These are phyloP conservation scores for Stegophylla sp. DNA, from an alignment of 2,888 invertebrate species.

Conservation along the genomic window DNA sequence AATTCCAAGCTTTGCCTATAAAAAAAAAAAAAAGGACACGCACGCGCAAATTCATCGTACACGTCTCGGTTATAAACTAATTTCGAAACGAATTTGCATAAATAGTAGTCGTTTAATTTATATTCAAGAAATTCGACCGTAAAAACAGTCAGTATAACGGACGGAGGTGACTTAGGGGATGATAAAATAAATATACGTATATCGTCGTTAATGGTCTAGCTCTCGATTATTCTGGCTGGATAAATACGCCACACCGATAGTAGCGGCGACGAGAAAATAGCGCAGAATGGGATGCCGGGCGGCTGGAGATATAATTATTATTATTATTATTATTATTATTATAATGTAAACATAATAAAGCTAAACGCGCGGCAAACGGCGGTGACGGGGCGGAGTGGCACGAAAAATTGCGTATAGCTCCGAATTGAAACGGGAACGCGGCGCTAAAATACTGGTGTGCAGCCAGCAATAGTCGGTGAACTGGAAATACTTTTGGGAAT, in stretches of 20 bases:
- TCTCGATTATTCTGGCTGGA: neutral
- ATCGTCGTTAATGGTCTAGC: neutral
- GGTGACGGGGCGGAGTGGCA: neutral
- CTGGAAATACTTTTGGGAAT: constrained; percentile 27
- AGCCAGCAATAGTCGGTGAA: neutral
- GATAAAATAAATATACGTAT: too few species aligned
- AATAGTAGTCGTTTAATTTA: too few species aligned
- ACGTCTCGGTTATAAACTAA: too few species aligned
- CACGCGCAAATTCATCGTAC: too few species aligned
- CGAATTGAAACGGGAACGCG: neutral
- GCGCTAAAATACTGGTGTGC: neutral
- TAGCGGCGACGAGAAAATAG: constrained; percentile 12
- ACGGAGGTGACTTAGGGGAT: too few species aligned
- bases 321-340: too few species aligned
- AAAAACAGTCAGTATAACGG: too few species aligned
- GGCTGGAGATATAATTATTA: too few species aligned
- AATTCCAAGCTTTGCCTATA: too few species aligned
- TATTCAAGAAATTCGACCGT: too few species aligned
- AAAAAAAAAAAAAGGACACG: too few species aligned
- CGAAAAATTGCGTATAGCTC: neutral
- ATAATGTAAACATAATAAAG: constrained; percentile 3
- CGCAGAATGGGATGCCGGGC: neutral
- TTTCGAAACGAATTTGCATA: too few species aligned
- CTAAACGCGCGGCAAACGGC: neutral
- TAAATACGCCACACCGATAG: neutral